Base-by-base conservation (phyloP, 1,140 invertebrate genomes). In the Nephotettix cincticeps region DNA sequence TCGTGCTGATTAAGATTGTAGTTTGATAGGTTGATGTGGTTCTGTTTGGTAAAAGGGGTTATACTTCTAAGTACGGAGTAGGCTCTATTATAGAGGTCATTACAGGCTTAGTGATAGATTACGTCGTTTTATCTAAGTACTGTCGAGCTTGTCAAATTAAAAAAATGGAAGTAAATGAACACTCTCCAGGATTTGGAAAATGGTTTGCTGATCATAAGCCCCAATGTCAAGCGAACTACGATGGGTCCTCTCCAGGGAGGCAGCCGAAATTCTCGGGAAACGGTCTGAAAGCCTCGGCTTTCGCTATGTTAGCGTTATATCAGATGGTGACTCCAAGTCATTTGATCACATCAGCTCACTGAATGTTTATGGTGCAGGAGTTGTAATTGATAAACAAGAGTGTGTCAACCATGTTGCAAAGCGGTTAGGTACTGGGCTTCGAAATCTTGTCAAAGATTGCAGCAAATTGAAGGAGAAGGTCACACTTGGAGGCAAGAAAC, bases 391-490 rank as follows among this genome's bases (percentile, higher is more conserved):
- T 21, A 75, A 77, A 71, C 71, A 76, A 71, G 77, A 78, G 58
- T 78, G 77, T 36, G 23, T 78, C 1, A 78, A 78, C 69, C 77
- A 78, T 64, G 73, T 77, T 11, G 56, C 66, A 32, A 78, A 78
- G 65, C 68, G 74, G 1, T 70, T 77, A 71, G 71, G 76, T 67
- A 77, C 73, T 71, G 63, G 71, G 14, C 63, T 73, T 21, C 23
- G 30, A 29, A 73, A 75, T 30, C 9, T 69, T 3, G 54, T 73
- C 19, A 63, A 71, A 47, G 43, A 69, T 27, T 72, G 72, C 13
- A 30, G 70, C n/a, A 51, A 9, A 14, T n/a, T n/a, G n/a, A 63
- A 70, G n/a, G 14, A 4, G 19, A 63, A 64, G 23, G 56, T 73
- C 19, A 72, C 64, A 14, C 40, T 73, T n/a, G 72, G 72, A 43